Conservation (phyloP, 2,113 vertebrate genomes). For the Solenodon paradoxus region DNA sequence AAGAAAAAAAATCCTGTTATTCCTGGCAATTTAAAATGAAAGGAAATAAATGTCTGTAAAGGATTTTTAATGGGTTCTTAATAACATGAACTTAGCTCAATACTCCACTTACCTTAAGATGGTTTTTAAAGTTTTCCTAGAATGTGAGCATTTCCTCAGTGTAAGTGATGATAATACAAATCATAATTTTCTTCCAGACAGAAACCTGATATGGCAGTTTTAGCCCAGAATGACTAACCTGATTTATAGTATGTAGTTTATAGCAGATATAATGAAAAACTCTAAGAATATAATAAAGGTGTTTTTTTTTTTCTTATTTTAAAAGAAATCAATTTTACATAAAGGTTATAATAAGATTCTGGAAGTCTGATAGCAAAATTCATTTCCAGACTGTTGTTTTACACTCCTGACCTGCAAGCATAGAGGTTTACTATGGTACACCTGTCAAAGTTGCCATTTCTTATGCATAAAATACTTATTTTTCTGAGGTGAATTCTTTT, state of each 20-base stretch:
- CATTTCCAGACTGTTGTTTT: slow-evolving; percentile 35
- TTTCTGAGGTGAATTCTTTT: neutral
- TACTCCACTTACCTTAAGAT: neutral
- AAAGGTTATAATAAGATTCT: slow-evolving; percentile 55
- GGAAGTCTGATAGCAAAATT: neutral
- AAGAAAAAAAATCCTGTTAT: neutral
- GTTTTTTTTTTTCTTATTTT: slow-evolving; percentile 43
- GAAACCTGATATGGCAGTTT: slow-evolving; percentile 37
- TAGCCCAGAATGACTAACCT: neutral
- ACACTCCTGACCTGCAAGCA: neutral
- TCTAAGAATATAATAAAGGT: neutral
- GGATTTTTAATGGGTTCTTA: slow-evolving; percentile 17
- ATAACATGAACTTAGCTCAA: neutral
- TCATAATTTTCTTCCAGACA: slow-evolving; percentile 41
- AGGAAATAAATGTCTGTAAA: neutral
- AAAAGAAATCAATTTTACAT: slow-evolving; percentile 57
- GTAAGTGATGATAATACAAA: neutral
- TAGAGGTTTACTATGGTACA: slow-evolving; percentile 34
- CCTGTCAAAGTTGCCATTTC: neutral
- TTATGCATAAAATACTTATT: neutral
- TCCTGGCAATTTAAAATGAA: neutral
- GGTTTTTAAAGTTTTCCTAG: neutral
- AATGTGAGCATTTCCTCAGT: slow-evolving; percentile 9
- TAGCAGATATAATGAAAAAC: slow-evolving; percentile 54
- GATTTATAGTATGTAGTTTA: slow-evolving; percentile 54